Evolutionary conservation across 1,140 invertebrate species (phyloP).

Genomic region (Nebria ingens): DNA sequence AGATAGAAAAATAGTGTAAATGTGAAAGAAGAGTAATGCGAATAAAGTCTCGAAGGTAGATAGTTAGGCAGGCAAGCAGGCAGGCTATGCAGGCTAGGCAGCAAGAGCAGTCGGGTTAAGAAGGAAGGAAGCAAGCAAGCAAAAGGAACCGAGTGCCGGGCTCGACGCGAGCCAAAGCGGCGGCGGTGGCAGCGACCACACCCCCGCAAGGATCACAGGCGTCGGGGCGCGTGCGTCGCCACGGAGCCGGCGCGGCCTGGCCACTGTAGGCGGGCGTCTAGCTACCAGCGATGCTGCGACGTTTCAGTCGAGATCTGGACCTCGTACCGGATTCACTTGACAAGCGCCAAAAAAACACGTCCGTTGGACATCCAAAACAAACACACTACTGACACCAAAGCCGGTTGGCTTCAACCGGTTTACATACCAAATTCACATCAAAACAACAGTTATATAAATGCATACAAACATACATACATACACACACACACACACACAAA

Average conservation of each 20-base stretch:
- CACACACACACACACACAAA: background rate
- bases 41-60: background rate
- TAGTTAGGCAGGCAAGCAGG: background rate
- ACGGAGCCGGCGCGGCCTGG: constrained; percentile 10
- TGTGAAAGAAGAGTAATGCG: too few species aligned
- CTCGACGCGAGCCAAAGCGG: background rate
- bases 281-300: constrained; percentile 25
- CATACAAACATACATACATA: background rate
- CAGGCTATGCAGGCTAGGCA: background rate
- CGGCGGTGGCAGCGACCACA: constrained; percentile 8
- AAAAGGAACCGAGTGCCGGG: background rate
- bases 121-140: too few species aligned
- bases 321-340: constrained; percentile 11
- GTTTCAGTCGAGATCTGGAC: constrained; percentile 34
- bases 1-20: too few species aligned
- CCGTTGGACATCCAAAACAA: too few species aligned
- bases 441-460: background rate
- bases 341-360: too few species aligned
- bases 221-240: constrained; percentile 18
- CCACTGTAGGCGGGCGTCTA: constrained; percentile 9
- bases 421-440: too few species aligned
- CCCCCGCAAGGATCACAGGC: constrained; percentile 16
- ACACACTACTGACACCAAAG: too few species aligned
- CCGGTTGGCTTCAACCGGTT: too few species aligned
- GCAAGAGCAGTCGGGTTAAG: background rate